Base-by-base conservation (phyloP, 1,140 invertebrate species). In the Eurosta solidaginis region DNA sequence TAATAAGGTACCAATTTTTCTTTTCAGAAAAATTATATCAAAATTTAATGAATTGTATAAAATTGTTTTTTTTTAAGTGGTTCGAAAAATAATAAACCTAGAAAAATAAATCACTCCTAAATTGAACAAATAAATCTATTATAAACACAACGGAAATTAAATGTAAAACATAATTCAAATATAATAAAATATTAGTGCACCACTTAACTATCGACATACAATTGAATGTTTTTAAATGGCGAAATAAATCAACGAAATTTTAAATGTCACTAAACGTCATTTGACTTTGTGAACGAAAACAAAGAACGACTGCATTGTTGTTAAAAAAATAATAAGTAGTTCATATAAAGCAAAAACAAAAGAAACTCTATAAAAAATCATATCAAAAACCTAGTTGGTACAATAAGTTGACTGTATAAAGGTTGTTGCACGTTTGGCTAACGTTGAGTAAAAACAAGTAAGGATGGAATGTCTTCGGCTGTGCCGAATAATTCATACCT, bases 171-270 rank as follows among this genome's bases (percentile, higher is more conserved):
- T n/a, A n/a, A n/a, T n/a, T n/a, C n/a, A n/a, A n/a, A n/a, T 9
- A 3, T 47, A 59, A 59, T 33, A 33, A 5, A 59, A 36, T 33
- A 59, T 54, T 50, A 50, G 4, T n/a, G n/a, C n/a, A n/a, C n/a
- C n/a, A n/a, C n/a, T n/a, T n/a, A n/a, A 54, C 4, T 9, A 22
- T 54, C 10, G 1, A 63, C 20, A 7, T 27, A 40, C 29, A 63
- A 17, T 1, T 20, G 20, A 29, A 33, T 27, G 20, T 17, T 36
- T 40, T 20, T n/a, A 68, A 68, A 68, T 40, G 14, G 59, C 25
- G 17, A 36, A 68, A 68, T 68, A 68, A 68, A 68, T 68, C 59
- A 68, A 68, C 4, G 59, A 68, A 68, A 68, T 68, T 68, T 29
- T 20, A 68, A 68, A 40, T 68, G 59, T 68, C 59, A 68, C n/a